These are phyloP conservation scores for Ptychoptera albimana DNA, from an alignment of 2,888 invertebrate species.

Conservation along the genomic window DNA sequence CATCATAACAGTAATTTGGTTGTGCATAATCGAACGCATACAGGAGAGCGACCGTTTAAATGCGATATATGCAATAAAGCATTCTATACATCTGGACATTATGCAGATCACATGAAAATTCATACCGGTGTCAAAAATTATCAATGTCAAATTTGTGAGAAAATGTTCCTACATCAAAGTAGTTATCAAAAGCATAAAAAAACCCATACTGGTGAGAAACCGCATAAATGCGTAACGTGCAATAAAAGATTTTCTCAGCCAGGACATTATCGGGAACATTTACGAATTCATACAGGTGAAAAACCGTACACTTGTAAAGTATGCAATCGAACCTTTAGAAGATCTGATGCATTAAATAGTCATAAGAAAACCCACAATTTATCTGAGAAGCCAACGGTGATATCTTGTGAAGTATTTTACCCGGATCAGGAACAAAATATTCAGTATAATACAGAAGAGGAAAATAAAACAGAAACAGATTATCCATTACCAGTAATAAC, in stretches of 20 bases:
- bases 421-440: too few relatives aligned
- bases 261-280: slow-evolving; percentile 6
- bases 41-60: slow-evolving; percentile 6
- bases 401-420: too few relatives aligned
- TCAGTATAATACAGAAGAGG: too few relatives aligned
- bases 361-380: slow-evolving; percentile 6
- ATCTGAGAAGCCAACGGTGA: too few relatives aligned
- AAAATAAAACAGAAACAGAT: too few relatives aligned
- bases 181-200: slow-evolving; percentile 8
- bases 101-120: slow-evolving; percentile 7
- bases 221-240: slow-evolving; percentile 5
- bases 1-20: slow-evolving; percentile 6
- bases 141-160: slow-evolving; percentile 7
- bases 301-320: slow-evolving; percentile 8
- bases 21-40: slow-evolving; percentile 8
- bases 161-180: slow-evolving; percentile 6
- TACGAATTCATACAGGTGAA: slow-evolving; percentile 7
- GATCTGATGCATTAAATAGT: slow-evolving; percentile 5
- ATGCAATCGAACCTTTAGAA: slow-evolving; percentile 7
- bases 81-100: slow-evolving; percentile 7
- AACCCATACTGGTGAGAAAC: slow-evolving; percentile 7
- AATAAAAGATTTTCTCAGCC: slow-evolving; percentile 6
- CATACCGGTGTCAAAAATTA: slow-evolving; percentile 6
- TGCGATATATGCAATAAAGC: slow-evolving; percentile 8
- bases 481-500: too few relatives aligned